Evolutionary conservation across 2,113 vertebrate species (phyloP).

Genomic region (Psettodes erumei): DNA sequence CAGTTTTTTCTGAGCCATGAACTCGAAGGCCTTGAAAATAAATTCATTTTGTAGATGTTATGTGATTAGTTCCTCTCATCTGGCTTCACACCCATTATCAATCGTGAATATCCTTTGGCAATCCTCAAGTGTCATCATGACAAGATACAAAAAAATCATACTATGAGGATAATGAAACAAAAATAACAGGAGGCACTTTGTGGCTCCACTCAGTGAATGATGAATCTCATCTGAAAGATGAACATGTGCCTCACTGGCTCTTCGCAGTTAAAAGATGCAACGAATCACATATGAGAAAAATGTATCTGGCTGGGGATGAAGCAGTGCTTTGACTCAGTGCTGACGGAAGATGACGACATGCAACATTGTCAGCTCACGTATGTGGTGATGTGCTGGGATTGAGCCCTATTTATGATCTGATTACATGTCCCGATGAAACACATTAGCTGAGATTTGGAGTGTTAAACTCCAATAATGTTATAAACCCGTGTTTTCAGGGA

Average conservation of each 20-base stretch:
- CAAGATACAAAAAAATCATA: conserved; percentile 20
- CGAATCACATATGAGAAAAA: background rate
- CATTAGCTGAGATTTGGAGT: no score
- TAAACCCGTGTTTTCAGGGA: no score
- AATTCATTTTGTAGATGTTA: background rate
- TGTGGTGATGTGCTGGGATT: no score
- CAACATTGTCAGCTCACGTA: no score
- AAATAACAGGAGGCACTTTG: conserved; percentile 45
- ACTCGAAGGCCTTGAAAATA: background rate
- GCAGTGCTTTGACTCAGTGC: no score
- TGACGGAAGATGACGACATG: no score
- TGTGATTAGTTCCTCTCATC: background rate
- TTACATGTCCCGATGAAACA: no score
- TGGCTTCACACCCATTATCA: background rate
- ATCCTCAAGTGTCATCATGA: conserved; percentile 2
- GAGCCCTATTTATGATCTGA: no score
- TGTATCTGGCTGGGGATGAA: background rate
- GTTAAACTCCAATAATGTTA: no score
- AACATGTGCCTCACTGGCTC: background rate
- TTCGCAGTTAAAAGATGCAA: background rate
- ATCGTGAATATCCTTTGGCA: background rate
- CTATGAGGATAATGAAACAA: conserved; percentile 7
- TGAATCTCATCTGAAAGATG: conserved; percentile 33
- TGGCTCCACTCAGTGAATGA: conserved; percentile 44
- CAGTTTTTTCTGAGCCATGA: background rate